phyloP scores from a whole-genome alignment of 2,797 vertebrate species.

The Prunella strophiata region DNA sequence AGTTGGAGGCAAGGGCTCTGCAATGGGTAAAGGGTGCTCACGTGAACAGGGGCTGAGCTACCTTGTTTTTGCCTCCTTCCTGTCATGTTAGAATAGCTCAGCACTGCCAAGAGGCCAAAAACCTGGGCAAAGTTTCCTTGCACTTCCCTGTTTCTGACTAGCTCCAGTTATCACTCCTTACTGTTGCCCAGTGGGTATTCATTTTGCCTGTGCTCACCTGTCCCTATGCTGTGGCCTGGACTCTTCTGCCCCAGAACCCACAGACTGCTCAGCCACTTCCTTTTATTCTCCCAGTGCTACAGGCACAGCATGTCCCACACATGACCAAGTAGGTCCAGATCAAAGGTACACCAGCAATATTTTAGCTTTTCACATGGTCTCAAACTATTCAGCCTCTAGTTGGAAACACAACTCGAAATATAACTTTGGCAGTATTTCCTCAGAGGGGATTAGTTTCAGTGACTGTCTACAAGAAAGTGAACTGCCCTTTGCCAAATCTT shows the following conservation, averaged over 20 bases:
- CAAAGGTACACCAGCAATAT: neutral
- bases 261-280: neutral
- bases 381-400: neutral
- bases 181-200: neutral
- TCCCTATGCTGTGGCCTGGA: neutral
- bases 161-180: neutral
- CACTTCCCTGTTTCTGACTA: neutral
- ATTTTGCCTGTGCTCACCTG: neutral
- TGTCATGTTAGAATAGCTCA: neutral
- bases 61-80: neutral
- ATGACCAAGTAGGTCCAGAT: neutral
- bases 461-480: neutral
- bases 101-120: neutral
- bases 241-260: neutral
- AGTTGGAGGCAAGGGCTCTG: neutral
- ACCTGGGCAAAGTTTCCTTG: neutral
- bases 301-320: neutral
- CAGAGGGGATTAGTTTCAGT: neutral
- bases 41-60: neutral
- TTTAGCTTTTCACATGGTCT: neutral
- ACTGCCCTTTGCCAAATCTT: neutral
- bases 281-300: neutral
- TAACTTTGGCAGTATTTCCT: neutral
- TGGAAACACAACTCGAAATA: neutral
- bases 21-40: neutral